Evolutionary conservation across 1,140 invertebrate species (phyloP), one percentile per base, ranked within the genome.

Genomic region (Drosophila bocki): DNA sequence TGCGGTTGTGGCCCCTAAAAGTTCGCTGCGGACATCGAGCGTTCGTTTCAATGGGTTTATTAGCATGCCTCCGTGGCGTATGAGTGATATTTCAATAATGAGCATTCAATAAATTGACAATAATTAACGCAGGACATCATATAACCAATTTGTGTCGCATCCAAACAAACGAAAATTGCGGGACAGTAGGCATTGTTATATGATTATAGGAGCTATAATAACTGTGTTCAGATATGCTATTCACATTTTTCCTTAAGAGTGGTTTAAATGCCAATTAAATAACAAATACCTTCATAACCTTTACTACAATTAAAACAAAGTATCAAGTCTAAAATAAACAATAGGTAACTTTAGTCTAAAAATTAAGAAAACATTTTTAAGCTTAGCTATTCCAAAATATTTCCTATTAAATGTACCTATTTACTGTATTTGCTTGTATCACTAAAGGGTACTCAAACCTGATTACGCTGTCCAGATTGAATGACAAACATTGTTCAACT

Each of bases 31-130:
- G 67, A 69, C 37, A 53, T 67, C 32, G 47, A 39, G 12, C 48
- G 67, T 47, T 70, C 48, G 45, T 75, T 62, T 75, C 68, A 82
- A 78, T 80, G 85, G 56, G 68, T 80, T 84, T 88, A 87, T 88
- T 88, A 90, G 85, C 85, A 59, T 53, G 61, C 77, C 48, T 53
- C 35, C 51, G 45, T 78, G 83, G 71, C 80, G 68, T 77, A 75
- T 84, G 72, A 76, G 61, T 74, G 72, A 77, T 84, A 78, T 78
- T 60, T 64, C 57, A 69, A 88, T 90, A 90, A 88, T 90, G 78
- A 78, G 64, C 65, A 80, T 80, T 78, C 69, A 71, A 70, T 71
- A 72, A 78, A 80, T 75, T 72, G 61, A 32, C 76, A 82, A 88
- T 78, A 63, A 78, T 78, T 78, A 70, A 78, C 75, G 54, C 41